These are phyloP conservation scores for Penaeus vannamei DNA, from an alignment of 1,140 invertebrate genomes.

Conservation along the genomic window DNA sequence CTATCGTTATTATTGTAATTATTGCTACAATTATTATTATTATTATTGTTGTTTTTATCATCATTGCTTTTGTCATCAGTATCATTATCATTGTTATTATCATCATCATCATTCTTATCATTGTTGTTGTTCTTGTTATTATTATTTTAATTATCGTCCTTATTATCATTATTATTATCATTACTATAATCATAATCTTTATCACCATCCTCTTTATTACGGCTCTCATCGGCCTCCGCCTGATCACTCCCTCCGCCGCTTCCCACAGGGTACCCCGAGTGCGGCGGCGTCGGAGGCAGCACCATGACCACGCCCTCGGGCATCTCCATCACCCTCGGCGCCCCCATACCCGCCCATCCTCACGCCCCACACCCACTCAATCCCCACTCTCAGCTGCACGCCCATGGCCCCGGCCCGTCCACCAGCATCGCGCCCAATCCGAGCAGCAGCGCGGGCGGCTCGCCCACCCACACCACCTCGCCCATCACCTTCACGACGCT, in stretches of 20 bases:
- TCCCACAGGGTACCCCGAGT: slow-evolving; percentile 47
- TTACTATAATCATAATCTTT: no score
- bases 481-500: slow-evolving; percentile 51
- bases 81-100: no score
- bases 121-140: no score
- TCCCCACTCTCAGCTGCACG: slow-evolving; percentile 35
- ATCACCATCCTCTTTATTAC: no score
- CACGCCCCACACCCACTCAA: slow-evolving; percentile 5
- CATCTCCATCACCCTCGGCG: slow-evolving; percentile 55
- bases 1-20: no score
- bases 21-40: no score
- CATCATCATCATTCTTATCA: no score
- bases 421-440: not conserved
- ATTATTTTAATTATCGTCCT: no score
- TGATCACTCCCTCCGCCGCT: not conserved
- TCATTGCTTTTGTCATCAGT: no score
- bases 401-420: slow-evolving; percentile 7
- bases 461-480: slow-evolving; percentile 31
- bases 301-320: slow-evolving; percentile 60
- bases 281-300: slow-evolving; percentile 38
- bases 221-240: no score
- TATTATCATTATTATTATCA: no score
- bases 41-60: no score
- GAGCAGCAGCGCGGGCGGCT: not conserved
- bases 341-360: slow-evolving; percentile 46